Evolutionary conservation across 2,888 invertebrate species (phyloP), one percentile per base, ranked within the genome.

Genomic region (Eulithis prunata): DNA sequence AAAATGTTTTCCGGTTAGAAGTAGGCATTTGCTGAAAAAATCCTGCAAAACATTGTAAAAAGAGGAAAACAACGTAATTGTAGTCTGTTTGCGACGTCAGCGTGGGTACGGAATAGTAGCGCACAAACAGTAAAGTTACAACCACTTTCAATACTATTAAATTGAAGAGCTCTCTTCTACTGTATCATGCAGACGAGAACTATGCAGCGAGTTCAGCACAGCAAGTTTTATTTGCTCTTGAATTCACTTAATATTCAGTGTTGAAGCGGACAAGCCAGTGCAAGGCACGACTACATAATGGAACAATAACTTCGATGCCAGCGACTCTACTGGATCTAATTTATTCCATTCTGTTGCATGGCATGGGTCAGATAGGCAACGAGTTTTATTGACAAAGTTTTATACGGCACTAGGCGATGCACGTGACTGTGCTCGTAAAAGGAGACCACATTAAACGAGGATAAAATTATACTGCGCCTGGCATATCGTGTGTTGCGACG

Each of bases 381-480:
- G 67, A 63, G 67, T 67, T 67, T 63, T 67, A 67, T 67, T 63
- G 67, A 60, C 67, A 60, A 67, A 67, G 63, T 66, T 65, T 66
- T 63, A 67, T 67, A 45, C 60, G 54, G 46, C 62, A 51, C 62
- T 60, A 62, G 57, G 62, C 52, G 56, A 38, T 8, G 63, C 67
- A 63, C 67, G 63, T 67, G 67, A 66, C 66, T 52, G 38, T 38
- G 59, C 66, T 66, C 62, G 58, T 62, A 52, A 66, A 62, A 49
- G 51, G 45, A 46, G 43, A 57, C 7, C 45, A 62, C 51, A 62
- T 62, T 55, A 55, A 62, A 58, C 10, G 32, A 46, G 46, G 36
- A 51, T 62, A 32, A 45, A 51, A 51, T 45, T 64, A 57, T 62
- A 66, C 51, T 51, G 58, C 41, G 45, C 13, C 21, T 62, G 62